A percentile compares a stretch with the other conserved stretches of the same genome.
These are phyloP conservation scores for Pachyrhynchus sulphureomaculatus DNA, from an alignment of 1,140 invertebrate species.

Conservation along the genomic window DNA sequence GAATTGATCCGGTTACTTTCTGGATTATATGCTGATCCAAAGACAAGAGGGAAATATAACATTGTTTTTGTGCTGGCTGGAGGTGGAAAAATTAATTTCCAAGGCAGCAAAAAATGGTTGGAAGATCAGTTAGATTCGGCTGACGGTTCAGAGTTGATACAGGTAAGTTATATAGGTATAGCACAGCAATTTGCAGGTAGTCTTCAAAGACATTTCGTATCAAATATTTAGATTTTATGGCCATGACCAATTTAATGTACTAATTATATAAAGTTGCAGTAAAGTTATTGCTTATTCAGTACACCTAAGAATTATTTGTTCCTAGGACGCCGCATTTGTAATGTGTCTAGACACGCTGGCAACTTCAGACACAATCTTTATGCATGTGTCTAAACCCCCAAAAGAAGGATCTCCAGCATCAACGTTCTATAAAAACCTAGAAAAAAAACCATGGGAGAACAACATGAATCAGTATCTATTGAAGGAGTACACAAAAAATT, in stretches of 20 bases:
- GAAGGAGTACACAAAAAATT: constrained; percentile 95
- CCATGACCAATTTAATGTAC: no score
- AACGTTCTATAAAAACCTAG: constrained; percentile 70
- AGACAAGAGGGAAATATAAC: constrained; percentile 82
- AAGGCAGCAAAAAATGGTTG: constrained; percentile 94
- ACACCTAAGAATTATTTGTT: constrained; percentile 34
- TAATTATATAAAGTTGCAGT: no score
- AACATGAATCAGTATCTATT: constrained; percentile 59
- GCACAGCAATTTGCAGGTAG: no score
- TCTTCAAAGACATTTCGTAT: no score
- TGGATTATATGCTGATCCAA: constrained; percentile 79
- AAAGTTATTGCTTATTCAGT: no score
- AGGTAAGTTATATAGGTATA: no score
- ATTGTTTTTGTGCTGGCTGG: constrained; percentile 89
- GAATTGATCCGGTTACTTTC: constrained; percentile 90
- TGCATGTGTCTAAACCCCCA: constrained; percentile 96
- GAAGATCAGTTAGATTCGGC: constrained; percentile 86
- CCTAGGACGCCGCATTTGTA: constrained; percentile 83
- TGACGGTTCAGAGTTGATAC: constrained; percentile 65
- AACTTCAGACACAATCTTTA: constrained; percentile 66
- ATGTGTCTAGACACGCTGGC: constrained; percentile 89
- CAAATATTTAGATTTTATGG: no score
- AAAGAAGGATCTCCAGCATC: constrained; percentile 78
- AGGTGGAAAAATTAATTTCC: constrained; percentile 90
- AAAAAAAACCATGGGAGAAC: constrained; percentile 60